Conservation (phyloP, 2,888 invertebrate species). For the Stenolophus ochropezus region DNA sequence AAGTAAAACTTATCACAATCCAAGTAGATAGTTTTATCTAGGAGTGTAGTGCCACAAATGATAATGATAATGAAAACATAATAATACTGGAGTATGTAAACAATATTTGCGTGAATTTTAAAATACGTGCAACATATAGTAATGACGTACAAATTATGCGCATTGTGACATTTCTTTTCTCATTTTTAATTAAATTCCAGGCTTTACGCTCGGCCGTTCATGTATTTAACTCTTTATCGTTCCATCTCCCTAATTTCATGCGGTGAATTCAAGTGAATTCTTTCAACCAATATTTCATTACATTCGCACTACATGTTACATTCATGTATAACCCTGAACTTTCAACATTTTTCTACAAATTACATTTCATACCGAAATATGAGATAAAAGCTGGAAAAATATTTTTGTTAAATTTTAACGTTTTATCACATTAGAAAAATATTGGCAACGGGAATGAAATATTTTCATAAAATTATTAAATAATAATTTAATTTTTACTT, state of each 20-base stretch:
- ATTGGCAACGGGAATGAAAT: too few relatives aligned
- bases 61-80: too few relatives aligned
- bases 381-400: background rate
- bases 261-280: conserved; percentile 2
- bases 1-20: too few relatives aligned
- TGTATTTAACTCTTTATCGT: background rate
- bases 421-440: too few relatives aligned
- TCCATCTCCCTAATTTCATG: conserved; percentile 18
- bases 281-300: conserved; percentile 35
- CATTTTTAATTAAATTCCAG: conserved; percentile 22
- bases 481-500: background rate
- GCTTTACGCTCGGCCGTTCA: background rate
- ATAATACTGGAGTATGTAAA: too few relatives aligned
- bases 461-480: too few relatives aligned
- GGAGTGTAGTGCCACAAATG: too few relatives aligned
- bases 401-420: too few relatives aligned
- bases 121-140: too few relatives aligned
- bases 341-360: conserved; percentile 4
- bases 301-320: conserved; percentile 21
- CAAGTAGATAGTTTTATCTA: too few relatives aligned
- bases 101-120: too few relatives aligned
- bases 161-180: background rate
- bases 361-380: background rate
- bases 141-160: conserved; percentile 1
- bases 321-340: conserved; percentile 1